These are phyloP conservation scores for Odontocolon sp. DNA, from an alignment of 2,888 invertebrate genomes.

Conservation along the genomic window DNA sequence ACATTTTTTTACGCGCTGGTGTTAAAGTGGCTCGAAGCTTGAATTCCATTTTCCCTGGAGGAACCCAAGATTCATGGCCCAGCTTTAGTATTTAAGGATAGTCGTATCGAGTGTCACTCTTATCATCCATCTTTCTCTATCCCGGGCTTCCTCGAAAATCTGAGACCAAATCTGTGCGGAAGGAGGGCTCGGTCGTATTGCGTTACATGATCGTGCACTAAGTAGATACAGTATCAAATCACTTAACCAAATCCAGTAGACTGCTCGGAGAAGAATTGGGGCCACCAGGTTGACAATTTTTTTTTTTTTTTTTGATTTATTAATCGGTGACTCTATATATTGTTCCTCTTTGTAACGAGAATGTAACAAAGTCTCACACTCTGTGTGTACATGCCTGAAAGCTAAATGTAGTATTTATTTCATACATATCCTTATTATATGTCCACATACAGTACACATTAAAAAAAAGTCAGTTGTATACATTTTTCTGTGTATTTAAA, in stretches of 20 bases:
- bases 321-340: too few relatives aligned
- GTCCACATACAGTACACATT: too few relatives aligned
- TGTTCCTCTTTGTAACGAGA: too few relatives aligned
- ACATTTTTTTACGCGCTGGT: neutral
- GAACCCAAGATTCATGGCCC: neutral
- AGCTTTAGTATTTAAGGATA: neutral
- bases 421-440: too few relatives aligned
- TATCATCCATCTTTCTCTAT: constrained; percentile 4
- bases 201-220: constrained; percentile 15
- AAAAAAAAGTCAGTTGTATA: too few relatives aligned
- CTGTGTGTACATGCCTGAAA: too few relatives aligned
- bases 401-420: too few relatives aligned
- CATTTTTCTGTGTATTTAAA: too few relatives aligned
- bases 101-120: constrained; percentile 2
- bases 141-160: neutral
- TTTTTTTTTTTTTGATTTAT: too few relatives aligned
- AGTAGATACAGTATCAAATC: constrained; percentile 7
- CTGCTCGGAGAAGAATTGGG: neutral
- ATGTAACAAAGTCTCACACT: too few relatives aligned
- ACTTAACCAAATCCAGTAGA: neutral
- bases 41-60: neutral
- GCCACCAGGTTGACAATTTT: too few relatives aligned
- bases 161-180: neutral
- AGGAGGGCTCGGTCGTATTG: neutral
- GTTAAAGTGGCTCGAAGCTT: neutral